A percentile compares a stretch with the other conserved stretches of the same genome.
phyloP scores from a whole-genome alignment of 2,797 vertebrate species.

The Peromyscus eremicus region DNA sequence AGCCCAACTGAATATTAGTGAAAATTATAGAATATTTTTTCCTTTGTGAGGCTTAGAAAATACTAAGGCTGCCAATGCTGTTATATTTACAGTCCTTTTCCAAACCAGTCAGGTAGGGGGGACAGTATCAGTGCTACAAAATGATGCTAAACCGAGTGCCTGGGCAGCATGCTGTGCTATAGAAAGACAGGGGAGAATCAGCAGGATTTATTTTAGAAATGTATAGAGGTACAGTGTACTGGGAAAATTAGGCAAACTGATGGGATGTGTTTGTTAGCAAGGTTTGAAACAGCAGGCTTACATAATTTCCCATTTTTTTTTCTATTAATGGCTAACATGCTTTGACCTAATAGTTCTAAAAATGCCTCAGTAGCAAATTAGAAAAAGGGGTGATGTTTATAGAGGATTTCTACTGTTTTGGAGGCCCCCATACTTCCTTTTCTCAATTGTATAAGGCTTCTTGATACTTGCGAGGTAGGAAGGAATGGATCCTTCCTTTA shows the following conservation, averaged over 20 bases:
- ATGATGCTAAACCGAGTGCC: conserved; percentile 56
- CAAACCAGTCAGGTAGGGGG: background rate
- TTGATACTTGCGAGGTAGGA: background rate
- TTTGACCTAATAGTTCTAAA: conserved; percentile 37
- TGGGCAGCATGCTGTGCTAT: conserved; percentile 24
- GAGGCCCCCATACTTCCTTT: background rate
- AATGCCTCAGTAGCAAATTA: conserved; percentile 22
- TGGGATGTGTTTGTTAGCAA: conserved; percentile 5
- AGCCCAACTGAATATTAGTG: conserved; percentile 2
- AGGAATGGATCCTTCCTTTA: background rate
- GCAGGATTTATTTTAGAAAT: conserved; percentile 55
- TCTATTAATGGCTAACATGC: conserved; percentile 11
- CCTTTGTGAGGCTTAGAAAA: conserved; percentile 66
- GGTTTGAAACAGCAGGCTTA: conserved; percentile 24
- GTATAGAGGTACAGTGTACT: background rate
- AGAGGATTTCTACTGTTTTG: background rate
- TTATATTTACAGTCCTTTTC: conserved; percentile 54
- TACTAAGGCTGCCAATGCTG: conserved; percentile 42
- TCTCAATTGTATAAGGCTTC: background rate
- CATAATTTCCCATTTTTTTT: background rate
- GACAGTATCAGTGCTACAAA: conserved; percentile 45
- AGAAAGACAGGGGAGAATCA: background rate
- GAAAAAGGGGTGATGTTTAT: background rate
- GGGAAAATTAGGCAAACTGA: conserved; percentile 44
- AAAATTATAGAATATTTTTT: conserved; percentile 32